A percentile compares a stretch with the other conserved stretches of the same genome.
These are phyloP conservation scores for Sparidentex hasta DNA, from an alignment of 2,797 vertebrate species.

Conservation along the genomic window DNA sequence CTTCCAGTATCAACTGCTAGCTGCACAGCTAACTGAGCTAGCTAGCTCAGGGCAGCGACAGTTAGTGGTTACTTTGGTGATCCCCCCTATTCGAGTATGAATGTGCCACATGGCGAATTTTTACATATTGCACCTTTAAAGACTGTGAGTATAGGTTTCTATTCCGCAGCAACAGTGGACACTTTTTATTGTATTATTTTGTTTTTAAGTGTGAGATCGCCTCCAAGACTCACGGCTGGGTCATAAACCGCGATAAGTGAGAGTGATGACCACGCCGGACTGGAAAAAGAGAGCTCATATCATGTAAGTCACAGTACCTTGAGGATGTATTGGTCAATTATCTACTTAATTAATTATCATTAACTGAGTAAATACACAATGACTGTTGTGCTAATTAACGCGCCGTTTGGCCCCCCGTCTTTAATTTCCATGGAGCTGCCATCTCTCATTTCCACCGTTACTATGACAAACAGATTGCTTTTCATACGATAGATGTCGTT, in stretches of 20 bases:
- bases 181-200: neutral
- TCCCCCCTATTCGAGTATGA: too few species aligned
- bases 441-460: conserved; percentile 46
- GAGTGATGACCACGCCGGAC: conserved; percentile 39
- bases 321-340: conserved; percentile 73
- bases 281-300: conserved; percentile 49
- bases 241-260: conserved; percentile 25
- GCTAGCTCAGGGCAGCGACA: too few species aligned
- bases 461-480: conserved; percentile 64
- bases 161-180: neutral
- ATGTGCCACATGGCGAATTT: too few species aligned
- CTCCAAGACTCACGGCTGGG: neutral
- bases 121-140: too few species aligned
- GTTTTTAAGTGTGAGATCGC: conserved; percentile 14
- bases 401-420: conserved; percentile 67
- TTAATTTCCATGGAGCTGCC: conserved; percentile 61
- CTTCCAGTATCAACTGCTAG: too few species aligned
- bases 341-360: conserved; percentile 81
- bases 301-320: conserved; percentile 70
- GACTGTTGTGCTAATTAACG: conserved; percentile 77
- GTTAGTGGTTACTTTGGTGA: too few species aligned
- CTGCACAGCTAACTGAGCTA: too few species aligned
- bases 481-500: conserved; percentile 63
- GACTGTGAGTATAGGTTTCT: neutral
- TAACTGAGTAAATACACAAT: conserved; percentile 81